Conservation (phyloP, 2,113 vertebrate genomes). For the Ctenodactylus gundi region DNA sequence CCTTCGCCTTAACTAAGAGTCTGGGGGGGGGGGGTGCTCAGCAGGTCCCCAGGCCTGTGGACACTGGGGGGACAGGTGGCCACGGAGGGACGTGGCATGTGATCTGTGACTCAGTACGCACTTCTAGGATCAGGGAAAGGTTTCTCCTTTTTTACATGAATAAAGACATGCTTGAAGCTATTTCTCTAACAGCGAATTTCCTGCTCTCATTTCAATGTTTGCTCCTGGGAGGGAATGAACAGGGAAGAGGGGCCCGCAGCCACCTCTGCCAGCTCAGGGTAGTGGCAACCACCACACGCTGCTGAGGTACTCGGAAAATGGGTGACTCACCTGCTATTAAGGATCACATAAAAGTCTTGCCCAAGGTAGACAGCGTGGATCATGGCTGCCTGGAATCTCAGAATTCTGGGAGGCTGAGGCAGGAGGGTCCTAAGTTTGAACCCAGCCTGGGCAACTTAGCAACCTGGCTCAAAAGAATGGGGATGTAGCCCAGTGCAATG, state of each 20-base stretch:
- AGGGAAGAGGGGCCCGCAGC: background rate
- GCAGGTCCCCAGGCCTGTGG: background rate
- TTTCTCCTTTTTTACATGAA: background rate
- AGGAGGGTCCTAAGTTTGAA: too few species aligned
- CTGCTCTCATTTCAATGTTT: background rate
- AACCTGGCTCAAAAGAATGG: too few species aligned
- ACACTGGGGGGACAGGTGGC: too few species aligned
- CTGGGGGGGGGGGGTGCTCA: background rate
- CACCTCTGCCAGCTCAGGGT: too few species aligned
- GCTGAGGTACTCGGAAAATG: background rate
- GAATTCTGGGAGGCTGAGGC: too few species aligned
- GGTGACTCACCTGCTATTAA: background rate
- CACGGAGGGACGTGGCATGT: fast-evolving
- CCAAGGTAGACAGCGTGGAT: too few species aligned
- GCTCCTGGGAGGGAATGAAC: background rate
- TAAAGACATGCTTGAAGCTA: background rate
- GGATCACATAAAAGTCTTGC: background rate
- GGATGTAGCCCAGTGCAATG: too few species aligned
- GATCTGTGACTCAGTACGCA: background rate
- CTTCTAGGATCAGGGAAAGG: background rate
- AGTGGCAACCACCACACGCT: fast-evolving
- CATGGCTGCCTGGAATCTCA: too few species aligned
- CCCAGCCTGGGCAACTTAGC: too few species aligned
- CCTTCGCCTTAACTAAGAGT: background rate
- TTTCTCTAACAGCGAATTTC: background rate